These are phyloP conservation scores for Syngnathus typhle DNA, from an alignment of 2,113 vertebrate genomes.

Conservation along the genomic window DNA sequence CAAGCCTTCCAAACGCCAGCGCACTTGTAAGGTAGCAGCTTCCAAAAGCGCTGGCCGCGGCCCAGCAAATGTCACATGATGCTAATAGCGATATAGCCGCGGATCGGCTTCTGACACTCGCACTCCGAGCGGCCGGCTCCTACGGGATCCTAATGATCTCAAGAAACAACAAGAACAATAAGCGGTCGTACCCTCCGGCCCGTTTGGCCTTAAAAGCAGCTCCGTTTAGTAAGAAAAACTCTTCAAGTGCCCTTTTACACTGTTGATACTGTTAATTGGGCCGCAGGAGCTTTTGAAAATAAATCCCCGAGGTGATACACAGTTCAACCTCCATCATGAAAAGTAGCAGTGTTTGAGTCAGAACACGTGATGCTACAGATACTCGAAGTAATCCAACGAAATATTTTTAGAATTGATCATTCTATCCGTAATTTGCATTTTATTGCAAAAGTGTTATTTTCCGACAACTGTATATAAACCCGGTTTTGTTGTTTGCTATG, in stretches of 20 bases:
- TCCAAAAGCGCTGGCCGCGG: conserved; percentile 30
- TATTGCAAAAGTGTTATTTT: too few relatives aligned
- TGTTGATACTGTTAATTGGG: conserved; percentile 7
- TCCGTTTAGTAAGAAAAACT: background rate
- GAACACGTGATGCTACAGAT: background rate
- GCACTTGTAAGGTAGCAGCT: conserved; percentile 36
- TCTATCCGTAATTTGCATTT: too few relatives aligned
- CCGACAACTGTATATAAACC: too few relatives aligned
- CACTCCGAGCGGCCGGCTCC: conserved; percentile 5
- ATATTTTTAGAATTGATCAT: too few relatives aligned
- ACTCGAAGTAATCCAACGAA: background rate
- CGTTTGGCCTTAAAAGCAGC: background rate
- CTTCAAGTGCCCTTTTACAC: background rate
- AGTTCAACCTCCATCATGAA: background rate
- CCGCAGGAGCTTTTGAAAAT: background rate
- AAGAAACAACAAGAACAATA: conserved; percentile 11
- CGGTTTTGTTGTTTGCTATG: too few relatives aligned
- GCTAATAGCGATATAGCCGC: conserved; percentile 49
- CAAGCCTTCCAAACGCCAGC: conserved; percentile 48
- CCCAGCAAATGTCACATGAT: conserved; percentile 56
- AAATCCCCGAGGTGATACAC: background rate
- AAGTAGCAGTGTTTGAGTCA: background rate
- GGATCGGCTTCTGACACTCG: conserved; percentile 40
- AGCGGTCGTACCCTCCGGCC: conserved; percentile 5
- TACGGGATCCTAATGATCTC: conserved; percentile 21